Evolutionary conservation across 2,113 vertebrate genomes (phyloP).

Genomic region (Neogobius melanostomus): DNA sequence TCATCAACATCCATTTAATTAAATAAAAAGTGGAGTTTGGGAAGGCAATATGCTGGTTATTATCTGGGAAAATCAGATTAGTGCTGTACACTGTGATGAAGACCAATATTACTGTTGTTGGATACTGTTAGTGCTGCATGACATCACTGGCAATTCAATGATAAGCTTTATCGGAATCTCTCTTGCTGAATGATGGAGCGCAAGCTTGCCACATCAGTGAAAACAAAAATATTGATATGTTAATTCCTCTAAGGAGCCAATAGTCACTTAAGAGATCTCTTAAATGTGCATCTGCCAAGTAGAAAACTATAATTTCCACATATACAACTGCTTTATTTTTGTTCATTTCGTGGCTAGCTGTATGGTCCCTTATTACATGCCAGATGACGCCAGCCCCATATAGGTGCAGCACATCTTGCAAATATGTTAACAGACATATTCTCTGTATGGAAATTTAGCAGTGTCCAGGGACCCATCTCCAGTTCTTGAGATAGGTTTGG

Average conservation of each 20-base stretch:
- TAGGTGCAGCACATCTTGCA: no score
- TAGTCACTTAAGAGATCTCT: conserved; percentile 24
- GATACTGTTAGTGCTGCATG: conserved; percentile 39
- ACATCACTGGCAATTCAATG: conserved; percentile 43
- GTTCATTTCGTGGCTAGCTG: conserved; percentile 5
- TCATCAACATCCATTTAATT: conserved; percentile 19
- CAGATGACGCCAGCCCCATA: no score
- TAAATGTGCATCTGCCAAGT: conserved; percentile 9
- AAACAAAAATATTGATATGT: conserved; percentile 25
- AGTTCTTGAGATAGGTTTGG: no score
- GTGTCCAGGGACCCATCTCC: no score
- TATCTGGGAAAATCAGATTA: conserved; percentile 35
- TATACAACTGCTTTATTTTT: background rate
- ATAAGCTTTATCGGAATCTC: conserved; percentile 26
- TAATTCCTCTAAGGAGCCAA: conserved; percentile 12
- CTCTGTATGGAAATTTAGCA: no score
- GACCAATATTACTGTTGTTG: conserved; percentile 82
- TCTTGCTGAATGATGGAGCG: conserved; percentile 11
- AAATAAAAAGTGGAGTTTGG: conserved; percentile 16
- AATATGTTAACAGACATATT: no score
- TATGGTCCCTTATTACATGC: no score
- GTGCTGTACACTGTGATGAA: conserved; percentile 27
- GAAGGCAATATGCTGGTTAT: conserved; percentile 22
- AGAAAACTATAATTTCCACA: conserved; percentile 1
- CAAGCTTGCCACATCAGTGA: conserved; percentile 17